Conservation (phyloP, 37 sponge, comb jelly and placozoan species). For the Aphrocallistes beatrix region DNA sequence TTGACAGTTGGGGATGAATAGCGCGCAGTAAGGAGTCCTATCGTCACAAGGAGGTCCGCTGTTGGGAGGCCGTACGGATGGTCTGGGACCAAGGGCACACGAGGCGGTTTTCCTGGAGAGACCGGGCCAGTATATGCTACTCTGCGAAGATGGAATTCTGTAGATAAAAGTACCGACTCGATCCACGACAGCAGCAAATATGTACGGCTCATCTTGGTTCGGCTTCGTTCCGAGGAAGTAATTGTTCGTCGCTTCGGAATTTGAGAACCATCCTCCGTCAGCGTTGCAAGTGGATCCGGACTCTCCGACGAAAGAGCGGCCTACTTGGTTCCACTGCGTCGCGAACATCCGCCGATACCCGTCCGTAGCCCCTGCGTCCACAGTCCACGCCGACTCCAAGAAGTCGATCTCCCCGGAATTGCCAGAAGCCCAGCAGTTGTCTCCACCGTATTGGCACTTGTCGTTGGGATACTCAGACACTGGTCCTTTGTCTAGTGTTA, state of each 20-base stretch:
- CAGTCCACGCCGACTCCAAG: conserved; percentile 34
- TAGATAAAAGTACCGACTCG: conserved; percentile 30
- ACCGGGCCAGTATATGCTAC: conserved; percentile 24
- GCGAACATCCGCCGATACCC: conserved; percentile 22
- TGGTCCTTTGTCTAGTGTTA: conserved; percentile 34
- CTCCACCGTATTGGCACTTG: conserved; percentile 21
- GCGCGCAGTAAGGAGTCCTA: conserved; percentile 27
- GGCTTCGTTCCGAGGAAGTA: conserved; percentile 27
- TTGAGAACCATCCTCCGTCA: conserved; percentile 31
- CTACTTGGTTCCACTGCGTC: conserved; percentile 35
- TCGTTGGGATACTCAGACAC: not conserved
- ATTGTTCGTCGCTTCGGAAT: conserved; percentile 21
- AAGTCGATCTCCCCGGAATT: conserved; percentile 33
- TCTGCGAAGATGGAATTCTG: conserved; percentile 11
- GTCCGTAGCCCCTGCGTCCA: conserved; percentile 27
- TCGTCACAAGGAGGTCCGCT: conserved; percentile 32
- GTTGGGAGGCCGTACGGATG: conserved; percentile 20
- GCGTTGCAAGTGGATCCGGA: conserved; percentile 30
- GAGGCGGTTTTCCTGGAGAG: conserved; percentile 29
- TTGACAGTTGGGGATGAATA: conserved; percentile 39
- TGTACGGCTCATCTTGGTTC: conserved; percentile 6
- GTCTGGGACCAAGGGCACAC: conserved; percentile 14
- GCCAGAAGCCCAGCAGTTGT: conserved; percentile 25
- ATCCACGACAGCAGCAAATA: conserved; percentile 31
- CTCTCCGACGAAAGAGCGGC: conserved; percentile 32